Evolutionary conservation across 2,113 vertebrate genomes (phyloP).

Genomic region (Colistium nudipinnis): DNA sequence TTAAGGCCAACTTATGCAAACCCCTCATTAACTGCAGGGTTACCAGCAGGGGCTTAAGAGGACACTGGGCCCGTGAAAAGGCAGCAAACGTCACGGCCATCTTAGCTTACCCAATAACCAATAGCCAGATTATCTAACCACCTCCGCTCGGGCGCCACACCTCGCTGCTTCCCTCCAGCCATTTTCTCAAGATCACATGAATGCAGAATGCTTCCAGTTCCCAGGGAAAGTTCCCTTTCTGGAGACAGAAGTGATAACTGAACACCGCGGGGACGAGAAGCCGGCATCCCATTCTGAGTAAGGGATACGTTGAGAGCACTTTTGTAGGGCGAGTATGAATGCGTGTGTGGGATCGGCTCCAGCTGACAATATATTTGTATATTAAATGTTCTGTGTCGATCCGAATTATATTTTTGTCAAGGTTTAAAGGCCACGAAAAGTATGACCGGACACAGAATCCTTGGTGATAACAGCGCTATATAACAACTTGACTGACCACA

Average conservation of each 20-base stretch:
- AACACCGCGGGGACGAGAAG: slow-evolving; percentile 58
- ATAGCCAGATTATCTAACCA: slow-evolving; percentile 61
- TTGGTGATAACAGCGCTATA: slow-evolving; percentile 9
- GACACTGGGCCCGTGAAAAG: slow-evolving; percentile 49
- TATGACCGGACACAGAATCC: neutral
- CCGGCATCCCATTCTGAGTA: slow-evolving; percentile 6
- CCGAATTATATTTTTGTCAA: neutral
- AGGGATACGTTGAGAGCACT: slow-evolving; percentile 1
- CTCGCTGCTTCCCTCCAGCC: slow-evolving; percentile 48
- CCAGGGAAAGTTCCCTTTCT: slow-evolving; percentile 48
- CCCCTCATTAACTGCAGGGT: slow-evolving; percentile 49
- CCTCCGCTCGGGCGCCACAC: slow-evolving; percentile 57
- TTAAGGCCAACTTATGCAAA: slow-evolving; percentile 45
- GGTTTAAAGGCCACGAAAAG: neutral
- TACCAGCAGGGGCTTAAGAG: slow-evolving; percentile 34
- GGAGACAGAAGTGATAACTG: slow-evolving; percentile 43
- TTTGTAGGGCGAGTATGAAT: slow-evolving; percentile 7
- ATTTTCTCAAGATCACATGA: slow-evolving; percentile 44
- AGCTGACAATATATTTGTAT: neutral
- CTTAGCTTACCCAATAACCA: slow-evolving; percentile 53
- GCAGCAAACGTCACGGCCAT: slow-evolving; percentile 52
- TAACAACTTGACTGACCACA: neutral
- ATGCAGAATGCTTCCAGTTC: slow-evolving; percentile 40
- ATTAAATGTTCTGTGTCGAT: neutral
- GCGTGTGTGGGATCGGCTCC: neutral